Conservation (phyloP, 53 echinoderm and acorn worm genomes). For the Stichopus horrens region DNA sequence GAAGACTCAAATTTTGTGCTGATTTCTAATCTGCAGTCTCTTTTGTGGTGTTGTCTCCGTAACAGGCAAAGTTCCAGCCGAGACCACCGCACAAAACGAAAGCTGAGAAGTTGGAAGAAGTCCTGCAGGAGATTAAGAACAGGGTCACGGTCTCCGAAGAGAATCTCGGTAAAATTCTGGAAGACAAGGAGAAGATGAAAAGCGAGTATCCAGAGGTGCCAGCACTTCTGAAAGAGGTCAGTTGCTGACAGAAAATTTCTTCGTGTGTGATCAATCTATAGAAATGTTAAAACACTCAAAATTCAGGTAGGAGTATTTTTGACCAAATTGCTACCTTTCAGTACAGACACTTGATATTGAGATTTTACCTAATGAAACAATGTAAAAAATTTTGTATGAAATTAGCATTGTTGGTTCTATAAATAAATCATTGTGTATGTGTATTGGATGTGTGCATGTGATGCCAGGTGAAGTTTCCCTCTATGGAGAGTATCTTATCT, state of each 20-base stretch:
- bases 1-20: background rate
- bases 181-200: conserved; percentile 76
- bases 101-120: conserved; percentile 72
- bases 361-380: too few relatives aligned
- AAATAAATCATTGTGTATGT: too few relatives aligned
- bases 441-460: too few relatives aligned
- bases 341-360: too few relatives aligned
- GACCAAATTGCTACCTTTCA: too few relatives aligned
- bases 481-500: too few relatives aligned
- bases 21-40: background rate
- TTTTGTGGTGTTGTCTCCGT: background rate
- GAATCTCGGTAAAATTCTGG: conserved; percentile 75
- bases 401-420: too few relatives aligned
- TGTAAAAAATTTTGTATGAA: too few relatives aligned
- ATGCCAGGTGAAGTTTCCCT: too few relatives aligned
- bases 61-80: conserved; percentile 38
- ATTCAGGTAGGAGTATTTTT: too few relatives aligned
- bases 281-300: too few relatives aligned
- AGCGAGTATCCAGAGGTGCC: conserved; percentile 83
- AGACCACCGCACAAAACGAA: conserved; percentile 73
- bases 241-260: background rate
- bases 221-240: conserved; percentile 79
- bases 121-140: conserved; percentile 73
- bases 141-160: conserved; percentile 73
- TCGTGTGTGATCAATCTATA: too few relatives aligned